Evolutionary conservation across 1,140 invertebrate species (phyloP).

Genomic region (Aphelinus atriplicis): DNA sequence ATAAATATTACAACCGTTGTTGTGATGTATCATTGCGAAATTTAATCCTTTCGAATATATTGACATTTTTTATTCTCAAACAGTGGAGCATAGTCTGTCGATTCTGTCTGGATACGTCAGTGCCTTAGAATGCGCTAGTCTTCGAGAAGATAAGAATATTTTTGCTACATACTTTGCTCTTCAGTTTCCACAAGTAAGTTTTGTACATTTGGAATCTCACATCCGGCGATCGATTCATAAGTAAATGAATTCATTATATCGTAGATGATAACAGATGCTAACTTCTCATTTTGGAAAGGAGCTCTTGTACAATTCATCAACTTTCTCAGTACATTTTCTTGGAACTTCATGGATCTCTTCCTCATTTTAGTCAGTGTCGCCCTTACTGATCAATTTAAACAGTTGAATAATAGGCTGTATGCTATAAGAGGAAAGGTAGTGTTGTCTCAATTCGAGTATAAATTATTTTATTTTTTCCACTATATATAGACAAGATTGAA

Average conservation of each 20-base stretch:
- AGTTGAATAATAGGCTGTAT: conserved; percentile 66
- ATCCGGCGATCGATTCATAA: no score
- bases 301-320: conserved; percentile 66
- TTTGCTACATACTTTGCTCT: conserved; percentile 58
- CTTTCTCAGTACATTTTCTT: conserved; percentile 70
- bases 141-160: conserved; percentile 50
- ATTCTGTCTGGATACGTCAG: conserved; percentile 55
- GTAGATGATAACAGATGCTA: conserved; percentile 57
- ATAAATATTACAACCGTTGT: no score
- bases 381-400: conserved; percentile 71
- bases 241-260: no score
- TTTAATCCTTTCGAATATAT: no score
- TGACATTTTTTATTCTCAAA: background rate
- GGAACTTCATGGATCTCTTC: conserved; percentile 77
- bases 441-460: no score
- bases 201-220: background rate
- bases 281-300: conserved; percentile 60
- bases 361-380: conserved; percentile 76
- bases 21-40: no score
- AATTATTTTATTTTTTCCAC: no score
- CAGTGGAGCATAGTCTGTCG: conserved; percentile 61
- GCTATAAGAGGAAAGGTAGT: conserved; percentile 62
- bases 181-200: conserved; percentile 60
- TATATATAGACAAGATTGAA: no score
- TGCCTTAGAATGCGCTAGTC: conserved; percentile 54